Conservation (phyloP, 2,113 vertebrate genomes). For the Siphamia tubifer region DNA sequence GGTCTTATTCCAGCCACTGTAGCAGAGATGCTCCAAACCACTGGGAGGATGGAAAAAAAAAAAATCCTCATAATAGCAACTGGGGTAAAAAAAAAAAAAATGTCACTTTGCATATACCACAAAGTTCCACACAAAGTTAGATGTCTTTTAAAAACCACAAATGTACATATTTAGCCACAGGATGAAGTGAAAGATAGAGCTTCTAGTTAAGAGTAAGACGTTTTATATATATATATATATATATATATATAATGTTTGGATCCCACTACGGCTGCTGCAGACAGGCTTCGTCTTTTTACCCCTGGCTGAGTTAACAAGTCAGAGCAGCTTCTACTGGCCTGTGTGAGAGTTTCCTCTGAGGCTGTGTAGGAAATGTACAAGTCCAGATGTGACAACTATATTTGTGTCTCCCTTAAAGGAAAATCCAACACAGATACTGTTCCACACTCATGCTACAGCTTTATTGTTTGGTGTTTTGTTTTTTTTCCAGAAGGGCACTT, state of each 20-base stretch:
- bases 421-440: not conserved
- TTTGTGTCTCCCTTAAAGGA: conserved; percentile 7
- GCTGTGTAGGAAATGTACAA: not conserved
- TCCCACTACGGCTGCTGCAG: not conserved
- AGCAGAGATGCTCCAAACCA: no score
- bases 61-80: not conserved
- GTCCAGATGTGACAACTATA: conserved; percentile 29
- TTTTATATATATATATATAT: not conserved
- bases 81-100: not conserved
- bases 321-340: not conserved
- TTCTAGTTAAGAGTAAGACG: not conserved
- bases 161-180: not conserved
- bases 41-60: no score
- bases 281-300: not conserved
- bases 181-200: not conserved
- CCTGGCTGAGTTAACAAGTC: conserved; percentile 11
- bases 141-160: not conserved
- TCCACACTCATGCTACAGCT: not conserved
- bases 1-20: not conserved
- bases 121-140: not conserved
- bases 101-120: not conserved
- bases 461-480: not conserved
- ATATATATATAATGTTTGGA: not conserved
- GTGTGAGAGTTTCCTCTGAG: not conserved
- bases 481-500: not conserved